These are phyloP conservation scores for Scaptomyza tumidula DNA, from an alignment of 2,888 invertebrate species.

Conservation along the genomic window DNA sequence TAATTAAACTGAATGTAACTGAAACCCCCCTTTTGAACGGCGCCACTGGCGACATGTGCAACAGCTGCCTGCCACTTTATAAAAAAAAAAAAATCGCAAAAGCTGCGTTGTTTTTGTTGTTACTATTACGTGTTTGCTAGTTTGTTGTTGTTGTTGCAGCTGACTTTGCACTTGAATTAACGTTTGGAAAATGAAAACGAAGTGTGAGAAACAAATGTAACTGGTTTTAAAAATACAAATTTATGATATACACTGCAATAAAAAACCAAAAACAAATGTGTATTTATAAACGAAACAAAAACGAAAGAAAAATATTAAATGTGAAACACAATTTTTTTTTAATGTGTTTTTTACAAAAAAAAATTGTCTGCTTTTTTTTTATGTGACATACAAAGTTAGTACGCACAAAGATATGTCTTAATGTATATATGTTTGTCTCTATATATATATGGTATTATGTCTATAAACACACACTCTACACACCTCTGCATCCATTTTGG, in stretches of 20 bases:
- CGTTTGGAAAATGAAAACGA: conserved; percentile 40
- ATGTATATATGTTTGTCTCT: conserved; percentile 1
- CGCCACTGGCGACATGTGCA: conserved; percentile 41
- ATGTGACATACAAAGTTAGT: conserved; percentile 20
- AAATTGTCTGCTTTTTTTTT: neutral
- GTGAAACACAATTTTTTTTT: neutral
- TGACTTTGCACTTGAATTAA: conserved; percentile 61
- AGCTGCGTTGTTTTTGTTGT: conserved; percentile 19
- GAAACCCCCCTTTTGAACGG: conserved; percentile 6
- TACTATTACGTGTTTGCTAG: conserved; percentile 11
- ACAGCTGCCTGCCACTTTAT: conserved; percentile 33
- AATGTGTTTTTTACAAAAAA: neutral
- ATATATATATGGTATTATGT: neutral
- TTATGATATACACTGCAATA: conserved; percentile 4
- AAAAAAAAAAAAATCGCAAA: too few species aligned
- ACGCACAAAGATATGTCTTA: neutral
- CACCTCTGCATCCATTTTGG: conserved; percentile 73
- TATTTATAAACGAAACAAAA: neutral
- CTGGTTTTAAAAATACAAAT: conserved; percentile 20
- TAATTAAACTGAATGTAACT: too few species aligned
- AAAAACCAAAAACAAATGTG: neutral
- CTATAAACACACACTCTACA: conserved; percentile 40
- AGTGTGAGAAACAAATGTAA: conserved; percentile 35
- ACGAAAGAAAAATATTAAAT: neutral
- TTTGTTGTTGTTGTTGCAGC: conserved; percentile 16